Conservation (phyloP, 2,888 invertebrate genomes). For the Azorinus chamasolen region DNA sequence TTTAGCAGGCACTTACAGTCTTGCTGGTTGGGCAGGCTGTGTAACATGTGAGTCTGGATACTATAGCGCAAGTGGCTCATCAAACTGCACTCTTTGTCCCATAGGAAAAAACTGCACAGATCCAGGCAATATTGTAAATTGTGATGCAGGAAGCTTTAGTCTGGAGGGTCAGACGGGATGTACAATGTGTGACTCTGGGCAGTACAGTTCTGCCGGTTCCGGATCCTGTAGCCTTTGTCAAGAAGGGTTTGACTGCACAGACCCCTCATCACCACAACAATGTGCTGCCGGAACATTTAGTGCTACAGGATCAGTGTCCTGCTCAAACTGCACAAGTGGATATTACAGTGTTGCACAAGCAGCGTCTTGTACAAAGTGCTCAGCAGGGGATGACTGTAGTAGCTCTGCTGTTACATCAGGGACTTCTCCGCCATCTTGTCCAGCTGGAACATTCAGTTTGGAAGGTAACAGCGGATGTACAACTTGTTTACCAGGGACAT, state of each 20-base stretch:
- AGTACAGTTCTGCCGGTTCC: constrained; percentile 28
- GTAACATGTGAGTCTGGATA: constrained; percentile 65
- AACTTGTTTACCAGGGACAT: constrained; percentile 54
- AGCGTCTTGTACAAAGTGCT: constrained; percentile 74
- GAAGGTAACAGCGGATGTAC: constrained; percentile 60
- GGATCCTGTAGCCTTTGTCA: constrained; percentile 75
- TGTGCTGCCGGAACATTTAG: constrained; percentile 61
- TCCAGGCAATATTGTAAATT: constrained; percentile 47
- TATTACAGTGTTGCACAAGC: constrained; percentile 66
- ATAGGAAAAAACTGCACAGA: constrained; percentile 69
- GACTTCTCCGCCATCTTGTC: constrained; percentile 33
- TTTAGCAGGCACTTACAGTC: constrained; percentile 62
- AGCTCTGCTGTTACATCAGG: constrained; percentile 6
- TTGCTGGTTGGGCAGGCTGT: constrained; percentile 47
- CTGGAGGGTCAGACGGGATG: constrained; percentile 49
- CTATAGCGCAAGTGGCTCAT: constrained; percentile 61
- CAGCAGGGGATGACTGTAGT: constrained; percentile 71
- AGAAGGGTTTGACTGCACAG: constrained; percentile 77
- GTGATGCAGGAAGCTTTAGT: constrained; percentile 68
- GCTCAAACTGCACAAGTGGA: constrained; percentile 49
- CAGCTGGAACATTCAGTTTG: constrained; percentile 64
- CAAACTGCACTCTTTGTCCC: constrained; percentile 72
- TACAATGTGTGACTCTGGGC: constrained; percentile 47
- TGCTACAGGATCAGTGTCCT: constrained; percentile 39
- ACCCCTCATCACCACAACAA: constrained; percentile 42